Evolutionary conservation across 2,113 vertebrate genomes (phyloP), one percentile per base, ranked within the genome.

Genomic region (Raphicerus campestris): DNA sequence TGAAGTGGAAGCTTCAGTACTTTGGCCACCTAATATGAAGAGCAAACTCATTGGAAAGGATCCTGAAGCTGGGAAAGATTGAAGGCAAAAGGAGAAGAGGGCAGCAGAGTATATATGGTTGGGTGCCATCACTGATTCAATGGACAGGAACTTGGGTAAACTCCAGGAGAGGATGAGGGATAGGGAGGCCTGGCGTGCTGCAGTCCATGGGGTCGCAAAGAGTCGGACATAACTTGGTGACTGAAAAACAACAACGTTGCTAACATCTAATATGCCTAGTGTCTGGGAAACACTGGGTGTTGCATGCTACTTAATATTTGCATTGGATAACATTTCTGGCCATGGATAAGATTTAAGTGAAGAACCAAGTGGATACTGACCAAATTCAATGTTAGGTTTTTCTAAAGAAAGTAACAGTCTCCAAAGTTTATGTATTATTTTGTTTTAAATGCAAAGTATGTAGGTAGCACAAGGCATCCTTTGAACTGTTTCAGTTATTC

Each of bases 321-420:
- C 98, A 80, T 98, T 81, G 17, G 99, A 99, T 83, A 99, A 98
- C 92, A 99, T 99, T n/a, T 89, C 10, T 6, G 99, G 99, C 99
- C 99, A 99, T 13, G 58, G 82, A 92, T 99, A 99, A 20, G 3
- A 99, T 99, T 7, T 89, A 96, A 87, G 45, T 49, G 45, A 80
- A 49, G 77, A 49, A 80, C 77, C 77, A 49, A 20, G 77, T 32
- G 9, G 28, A 80, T 16, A 32, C 16, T 87, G 93, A 97, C 45
- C 28, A 99, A 99, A 47, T 60, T 98, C 98, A 66, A 99, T 98
- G 60, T 97, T 92, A 17, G 92, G 32, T 98, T 98, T 83, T 92
- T 94, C 70, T 80, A 99, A 96, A 56, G 97, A 98, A 24, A 94
- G 82, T 24, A 99, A 98, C 86, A 87, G 3, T 15, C 1, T 42